A percentile compares a stretch with the other conserved stretches of the same genome.
Conservation (phyloP, 2,888 invertebrate genomes). For the Cataglyphis livida region DNA sequence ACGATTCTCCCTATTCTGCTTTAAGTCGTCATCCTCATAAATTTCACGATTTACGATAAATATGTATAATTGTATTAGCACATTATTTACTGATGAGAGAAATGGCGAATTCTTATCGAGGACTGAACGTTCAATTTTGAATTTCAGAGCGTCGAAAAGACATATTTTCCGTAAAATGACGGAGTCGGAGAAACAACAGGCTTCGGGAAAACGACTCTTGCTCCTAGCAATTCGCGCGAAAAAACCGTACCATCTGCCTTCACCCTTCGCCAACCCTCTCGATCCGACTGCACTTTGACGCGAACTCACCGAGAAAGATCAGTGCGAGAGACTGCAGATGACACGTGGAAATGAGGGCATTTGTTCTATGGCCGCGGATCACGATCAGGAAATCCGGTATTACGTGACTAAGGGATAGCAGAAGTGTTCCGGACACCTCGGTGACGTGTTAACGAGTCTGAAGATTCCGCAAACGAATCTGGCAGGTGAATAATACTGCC, state of each 20-base stretch:
- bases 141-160: neutral
- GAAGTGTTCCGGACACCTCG: constrained; percentile 19
- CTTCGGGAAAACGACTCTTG: neutral
- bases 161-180: neutral
- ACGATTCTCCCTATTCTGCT: neutral
- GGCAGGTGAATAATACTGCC: constrained; percentile 23
- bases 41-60: neutral
- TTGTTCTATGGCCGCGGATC: constrained; percentile 41
- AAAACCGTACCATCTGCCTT: constrained; percentile 17
- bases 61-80: neutral
- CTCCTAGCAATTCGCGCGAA: neutral
- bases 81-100: neutral
- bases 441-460: constrained; percentile 32
- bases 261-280: constrained; percentile 25
- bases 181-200: neutral
- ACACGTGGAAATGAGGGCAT: constrained; percentile 81
- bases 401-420: constrained; percentile 29
- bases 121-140: neutral
- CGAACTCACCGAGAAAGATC: constrained; percentile 37
- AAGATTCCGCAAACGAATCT: constrained; percentile 31
- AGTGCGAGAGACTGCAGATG: constrained; percentile 71
- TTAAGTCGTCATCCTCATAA: neutral
- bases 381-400: constrained; percentile 48
- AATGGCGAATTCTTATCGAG: neutral
- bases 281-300: constrained; percentile 35